Conservation (phyloP, 2,888 invertebrate species). For the Balanococcus diminutus region DNA sequence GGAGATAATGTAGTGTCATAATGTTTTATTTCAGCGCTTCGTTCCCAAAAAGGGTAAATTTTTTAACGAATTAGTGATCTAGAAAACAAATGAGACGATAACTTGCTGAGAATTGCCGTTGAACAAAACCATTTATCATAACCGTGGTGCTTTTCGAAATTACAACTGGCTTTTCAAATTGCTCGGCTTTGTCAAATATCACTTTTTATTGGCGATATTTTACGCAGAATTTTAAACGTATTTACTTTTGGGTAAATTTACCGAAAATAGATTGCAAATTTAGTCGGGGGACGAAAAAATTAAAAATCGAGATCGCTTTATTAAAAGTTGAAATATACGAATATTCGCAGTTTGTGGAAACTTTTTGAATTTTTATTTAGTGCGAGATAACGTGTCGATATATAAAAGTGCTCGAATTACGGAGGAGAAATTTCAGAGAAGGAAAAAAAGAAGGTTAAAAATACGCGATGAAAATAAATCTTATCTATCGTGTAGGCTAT, state of each 20-base stretch:
- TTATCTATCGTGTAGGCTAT: not conserved
- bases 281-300: not conserved
- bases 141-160: not conserved
- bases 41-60: not conserved
- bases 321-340: not conserved
- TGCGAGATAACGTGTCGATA: not conserved
- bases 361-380: not conserved
- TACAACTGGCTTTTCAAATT: not conserved
- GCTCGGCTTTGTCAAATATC: no score
- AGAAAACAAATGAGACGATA: conserved; percentile 32
- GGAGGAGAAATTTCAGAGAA: no score
- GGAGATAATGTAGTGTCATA: not conserved
- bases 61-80: conserved; percentile 25
- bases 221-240: not conserved
- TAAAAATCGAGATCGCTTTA: not conserved
- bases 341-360: not conserved
- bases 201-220: not conserved
- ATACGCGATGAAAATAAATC: not conserved
- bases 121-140: conserved; percentile 18
- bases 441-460: not conserved
- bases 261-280: not conserved
- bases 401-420: not conserved
- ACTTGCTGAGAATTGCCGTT: conserved; percentile 21
- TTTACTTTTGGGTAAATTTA: not conserved
- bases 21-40: conserved; percentile 22